Conservation (phyloP, 2,888 invertebrate genomes). For the Amaurobius ferox region DNA sequence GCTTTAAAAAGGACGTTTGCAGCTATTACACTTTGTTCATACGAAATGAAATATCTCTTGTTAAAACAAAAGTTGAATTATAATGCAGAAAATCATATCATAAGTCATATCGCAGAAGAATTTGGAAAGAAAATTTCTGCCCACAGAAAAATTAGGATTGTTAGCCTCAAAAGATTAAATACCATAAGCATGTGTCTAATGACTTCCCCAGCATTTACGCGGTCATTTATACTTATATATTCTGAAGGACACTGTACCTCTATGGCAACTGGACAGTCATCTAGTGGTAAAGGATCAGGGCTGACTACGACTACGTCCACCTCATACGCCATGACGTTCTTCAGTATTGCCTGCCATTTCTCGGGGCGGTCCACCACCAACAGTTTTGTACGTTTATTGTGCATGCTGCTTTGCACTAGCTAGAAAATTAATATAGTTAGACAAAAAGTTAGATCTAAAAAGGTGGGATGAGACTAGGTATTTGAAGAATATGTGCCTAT, state of each 20-base stretch:
- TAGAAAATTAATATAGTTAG: not conserved
- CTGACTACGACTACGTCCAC: slow-evolving; percentile 39
- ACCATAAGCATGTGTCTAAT: too few species aligned
- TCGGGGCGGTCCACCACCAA: slow-evolving; percentile 22
- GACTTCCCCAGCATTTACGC: too few species aligned
- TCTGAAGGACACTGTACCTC: slow-evolving; percentile 33
- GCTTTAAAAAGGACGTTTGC: too few species aligned
- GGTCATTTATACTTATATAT: too few species aligned
- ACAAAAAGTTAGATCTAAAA: not conserved
- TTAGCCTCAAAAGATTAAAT: too few species aligned
- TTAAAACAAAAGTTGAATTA: too few species aligned
- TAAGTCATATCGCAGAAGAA: too few species aligned
- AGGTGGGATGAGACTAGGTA: not conserved
- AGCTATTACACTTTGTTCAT: too few species aligned
- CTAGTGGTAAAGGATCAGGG: not conserved
- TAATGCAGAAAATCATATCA: too few species aligned
- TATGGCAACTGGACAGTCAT: slow-evolving; percentile 43
- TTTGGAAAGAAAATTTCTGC: too few species aligned
- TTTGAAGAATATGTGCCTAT: not conserved
- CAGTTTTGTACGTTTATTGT: slow-evolving; percentile 45
- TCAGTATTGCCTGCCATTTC: slow-evolving; percentile 45
- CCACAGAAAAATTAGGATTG: too few species aligned
- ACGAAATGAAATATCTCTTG: too few species aligned
- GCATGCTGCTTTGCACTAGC: slow-evolving; percentile 43
- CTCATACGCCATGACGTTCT: slow-evolving; percentile 33